Evolutionary conservation across 2,888 invertebrate genomes (phyloP).

Genomic region (Incurvaria masculella): DNA sequence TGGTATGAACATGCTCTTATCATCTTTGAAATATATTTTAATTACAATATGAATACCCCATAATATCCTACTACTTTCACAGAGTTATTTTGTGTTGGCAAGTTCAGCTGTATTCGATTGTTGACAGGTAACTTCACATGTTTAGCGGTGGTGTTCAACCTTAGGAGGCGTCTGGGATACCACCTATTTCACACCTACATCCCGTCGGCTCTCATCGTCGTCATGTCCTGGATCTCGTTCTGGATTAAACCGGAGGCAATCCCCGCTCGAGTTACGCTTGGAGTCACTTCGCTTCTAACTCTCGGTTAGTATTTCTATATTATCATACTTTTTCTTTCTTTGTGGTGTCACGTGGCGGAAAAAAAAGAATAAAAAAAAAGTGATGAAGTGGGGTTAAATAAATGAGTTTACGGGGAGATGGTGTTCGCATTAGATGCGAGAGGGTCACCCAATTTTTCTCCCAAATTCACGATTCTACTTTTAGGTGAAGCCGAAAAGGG

Average conservation of each 20-base stretch:
- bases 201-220: constrained; percentile 87
- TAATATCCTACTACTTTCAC: too few species aligned
- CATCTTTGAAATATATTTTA: too few species aligned
- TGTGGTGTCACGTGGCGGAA: too few species aligned
- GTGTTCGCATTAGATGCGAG: too few species aligned
- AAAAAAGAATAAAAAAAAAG: not conserved
- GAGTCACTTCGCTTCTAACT: constrained; percentile 83
- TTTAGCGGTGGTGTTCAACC: constrained; percentile 82
- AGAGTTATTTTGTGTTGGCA: too few species aligned
- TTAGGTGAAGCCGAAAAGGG: too few species aligned
- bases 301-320: constrained; percentile 52
- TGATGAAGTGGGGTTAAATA: not conserved
- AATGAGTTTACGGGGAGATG: too few species aligned
- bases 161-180: constrained; percentile 80
- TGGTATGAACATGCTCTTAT: too few species aligned
- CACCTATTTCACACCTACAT: constrained; percentile 92
- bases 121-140: constrained; percentile 84
- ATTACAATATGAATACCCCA: too few species aligned
- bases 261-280: constrained; percentile 84
- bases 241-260: constrained; percentile 95
- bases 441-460: too few species aligned
- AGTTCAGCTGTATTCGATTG: too few species aligned
- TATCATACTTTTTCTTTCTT: not conserved
- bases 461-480: too few species aligned
- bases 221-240: constrained; percentile 96